Conservation (phyloP, 1,140 invertebrate genomes). For the Glossosoma conforme region DNA sequence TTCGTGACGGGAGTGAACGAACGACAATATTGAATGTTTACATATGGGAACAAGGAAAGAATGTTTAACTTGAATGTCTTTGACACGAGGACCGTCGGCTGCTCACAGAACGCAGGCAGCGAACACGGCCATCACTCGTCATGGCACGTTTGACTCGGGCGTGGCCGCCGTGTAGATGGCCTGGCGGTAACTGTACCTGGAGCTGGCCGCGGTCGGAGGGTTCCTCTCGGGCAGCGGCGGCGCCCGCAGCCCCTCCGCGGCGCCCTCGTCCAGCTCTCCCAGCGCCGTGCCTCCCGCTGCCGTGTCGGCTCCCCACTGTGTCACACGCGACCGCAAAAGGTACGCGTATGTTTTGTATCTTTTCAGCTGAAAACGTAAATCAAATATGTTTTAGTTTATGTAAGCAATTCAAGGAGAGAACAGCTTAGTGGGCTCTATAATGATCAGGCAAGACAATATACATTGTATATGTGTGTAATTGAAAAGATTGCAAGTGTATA, state of each 20-base stretch:
- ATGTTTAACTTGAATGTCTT: too few relatives aligned
- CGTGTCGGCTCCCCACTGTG: conserved; percentile 70
- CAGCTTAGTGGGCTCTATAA: too few relatives aligned
- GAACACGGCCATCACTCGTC: conserved; percentile 70
- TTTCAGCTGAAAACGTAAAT: conserved; percentile 64
- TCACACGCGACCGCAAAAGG: conserved; percentile 70
- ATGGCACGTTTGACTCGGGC: conserved; percentile 63
- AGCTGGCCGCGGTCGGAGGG: conserved; percentile 19
- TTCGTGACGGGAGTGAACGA: neutral
- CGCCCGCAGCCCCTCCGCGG: conserved; percentile 31
- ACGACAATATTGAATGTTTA: neutral
- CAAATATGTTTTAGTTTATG: conserved; percentile 18
- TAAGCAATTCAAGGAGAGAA: too few relatives aligned
- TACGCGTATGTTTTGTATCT: conserved; percentile 83
- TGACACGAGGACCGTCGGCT: neutral
- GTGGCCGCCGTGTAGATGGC: conserved; percentile 62
- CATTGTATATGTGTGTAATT: too few relatives aligned
- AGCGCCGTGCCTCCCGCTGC: conserved; percentile 51
- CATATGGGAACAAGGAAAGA: conserved; percentile 7
- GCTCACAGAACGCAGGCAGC: conserved; percentile 69
- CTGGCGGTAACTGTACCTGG: conserved; percentile 81
- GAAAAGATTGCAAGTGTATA: too few relatives aligned
- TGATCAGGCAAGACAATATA: too few relatives aligned
- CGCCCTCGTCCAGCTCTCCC: conserved; percentile 33
- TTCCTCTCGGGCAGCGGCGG: conserved; percentile 36